Evolutionary conservation across 2,113 vertebrate species (phyloP).

Genomic region (Copsychus sechellarum): DNA sequence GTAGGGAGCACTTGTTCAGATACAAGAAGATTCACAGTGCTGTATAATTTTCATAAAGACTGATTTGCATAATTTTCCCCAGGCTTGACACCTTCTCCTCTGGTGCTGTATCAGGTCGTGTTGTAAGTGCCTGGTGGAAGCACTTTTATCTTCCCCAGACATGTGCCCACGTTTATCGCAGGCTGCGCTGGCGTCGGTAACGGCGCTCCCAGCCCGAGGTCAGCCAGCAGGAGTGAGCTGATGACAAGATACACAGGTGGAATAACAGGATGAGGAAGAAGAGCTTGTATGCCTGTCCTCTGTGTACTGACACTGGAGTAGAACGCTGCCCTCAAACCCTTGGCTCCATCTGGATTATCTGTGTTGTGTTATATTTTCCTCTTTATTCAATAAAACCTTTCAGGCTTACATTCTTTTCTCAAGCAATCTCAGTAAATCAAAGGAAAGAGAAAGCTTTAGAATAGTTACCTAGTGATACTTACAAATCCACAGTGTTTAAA

Average conservation of each 20-base stretch:
- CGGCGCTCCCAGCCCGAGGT: neutral
- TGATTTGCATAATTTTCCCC: neutral
- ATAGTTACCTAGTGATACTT: neutral
- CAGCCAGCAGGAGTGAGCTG: neutral
- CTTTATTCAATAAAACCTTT: neutral
- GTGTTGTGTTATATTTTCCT: neutral
- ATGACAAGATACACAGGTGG: neutral
- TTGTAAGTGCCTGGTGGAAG: neutral
- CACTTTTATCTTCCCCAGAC: neutral
- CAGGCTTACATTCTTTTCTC: neutral
- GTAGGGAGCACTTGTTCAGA: neutral
- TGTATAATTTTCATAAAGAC: neutral
- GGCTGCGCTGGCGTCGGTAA: rapidly evolving
- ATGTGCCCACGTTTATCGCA: neutral
- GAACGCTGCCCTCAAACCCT: neutral
- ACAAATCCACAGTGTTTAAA: neutral
- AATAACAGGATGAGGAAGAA: slow-evolving; percentile 1
- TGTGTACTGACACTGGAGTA: neutral
- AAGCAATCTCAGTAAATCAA: neutral
- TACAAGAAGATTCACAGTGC: neutral
- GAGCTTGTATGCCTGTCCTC: neutral
- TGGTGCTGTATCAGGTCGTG: neutral
- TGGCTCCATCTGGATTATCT: neutral
- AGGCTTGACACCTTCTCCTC: neutral
- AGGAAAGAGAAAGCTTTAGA: neutral